Evolutionary conservation across 2,888 invertebrate genomes (phyloP).

Genomic region (Nematopogon swammerdamellus): DNA sequence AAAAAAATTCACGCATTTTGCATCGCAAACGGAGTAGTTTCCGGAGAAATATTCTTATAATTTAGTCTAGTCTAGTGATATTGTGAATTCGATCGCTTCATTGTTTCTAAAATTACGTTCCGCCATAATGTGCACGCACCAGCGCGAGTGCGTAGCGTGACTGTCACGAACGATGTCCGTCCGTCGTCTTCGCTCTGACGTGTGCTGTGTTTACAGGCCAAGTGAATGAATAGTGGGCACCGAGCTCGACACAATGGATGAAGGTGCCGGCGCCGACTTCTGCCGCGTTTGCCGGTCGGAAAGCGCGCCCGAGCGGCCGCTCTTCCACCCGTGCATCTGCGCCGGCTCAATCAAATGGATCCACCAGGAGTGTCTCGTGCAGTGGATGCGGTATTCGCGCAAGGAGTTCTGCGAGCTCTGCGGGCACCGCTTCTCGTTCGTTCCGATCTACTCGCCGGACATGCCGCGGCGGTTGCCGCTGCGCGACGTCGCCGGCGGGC

Average conservation of each 20-base stretch:
- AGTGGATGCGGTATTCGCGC: slow-evolving; percentile 98
- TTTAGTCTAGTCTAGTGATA: no score
- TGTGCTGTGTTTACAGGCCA: neutral
- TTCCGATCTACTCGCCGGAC: slow-evolving; percentile 99
- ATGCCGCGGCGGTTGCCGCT: slow-evolving; percentile 98
- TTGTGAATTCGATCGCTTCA: no score
- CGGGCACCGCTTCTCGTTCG: slow-evolving; percentile 96
- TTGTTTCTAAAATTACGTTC: no score
- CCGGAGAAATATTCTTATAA: no score
- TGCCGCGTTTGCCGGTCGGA: slow-evolving; percentile 98
- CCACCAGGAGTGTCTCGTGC: slow-evolving; percentile 96
- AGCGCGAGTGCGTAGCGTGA: no score
- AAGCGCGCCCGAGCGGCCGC: slow-evolving; percentile 84
- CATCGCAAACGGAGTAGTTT: no score
- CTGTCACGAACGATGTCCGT: no score
- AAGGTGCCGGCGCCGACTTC: slow-evolving; percentile 71
- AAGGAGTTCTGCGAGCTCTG: slow-evolving; percentile 99
- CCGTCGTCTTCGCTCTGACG: no score
- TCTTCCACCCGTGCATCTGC: slow-evolving; percentile 98
- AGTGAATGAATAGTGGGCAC: neutral
- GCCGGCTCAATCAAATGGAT: slow-evolving; percentile 99
- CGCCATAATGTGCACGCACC: no score
- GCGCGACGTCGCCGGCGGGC: slow-evolving; percentile 86
- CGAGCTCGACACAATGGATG: neutral
- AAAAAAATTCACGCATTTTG: no score